Conservation (phyloP, 92 coral and sea anemone species). For the Epizoanthus scotinus region DNA sequence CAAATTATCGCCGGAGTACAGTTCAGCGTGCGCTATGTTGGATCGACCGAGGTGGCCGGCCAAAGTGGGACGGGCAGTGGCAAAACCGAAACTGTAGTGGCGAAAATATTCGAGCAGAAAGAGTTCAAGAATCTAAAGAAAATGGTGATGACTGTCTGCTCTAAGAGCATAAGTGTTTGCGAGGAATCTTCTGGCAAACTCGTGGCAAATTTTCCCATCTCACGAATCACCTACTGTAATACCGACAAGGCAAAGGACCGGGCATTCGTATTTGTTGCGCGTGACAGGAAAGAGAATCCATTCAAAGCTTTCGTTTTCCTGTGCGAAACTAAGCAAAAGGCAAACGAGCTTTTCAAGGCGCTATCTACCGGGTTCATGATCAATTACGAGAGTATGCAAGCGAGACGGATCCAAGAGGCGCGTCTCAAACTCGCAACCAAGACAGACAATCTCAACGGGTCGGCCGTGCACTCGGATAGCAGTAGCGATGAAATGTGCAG, state of each 20-base stretch:
- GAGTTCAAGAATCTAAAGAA: conserved; percentile 65
- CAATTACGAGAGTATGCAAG: conserved; percentile 82
- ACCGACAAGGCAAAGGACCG: conserved; percentile 66
- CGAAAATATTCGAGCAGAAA: conserved; percentile 69
- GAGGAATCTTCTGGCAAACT: conserved; percentile 65
- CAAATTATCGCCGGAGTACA: conserved; percentile 80
- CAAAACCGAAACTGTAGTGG: conserved; percentile 83
- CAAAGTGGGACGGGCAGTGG: conserved; percentile 86
- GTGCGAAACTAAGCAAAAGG: conserved; percentile 83
- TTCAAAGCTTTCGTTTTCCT: conserved; percentile 89
- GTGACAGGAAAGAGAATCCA: conserved; percentile 62
- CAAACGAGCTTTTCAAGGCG: conserved; percentile 82
- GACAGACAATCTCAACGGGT: neutral
- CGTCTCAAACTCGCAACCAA: conserved; percentile 29
- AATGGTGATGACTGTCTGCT: conserved; percentile 72
- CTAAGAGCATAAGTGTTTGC: conserved; percentile 73
- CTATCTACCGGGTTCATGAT: conserved; percentile 80
- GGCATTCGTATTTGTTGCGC: conserved; percentile 94
- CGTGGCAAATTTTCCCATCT: conserved; percentile 78
- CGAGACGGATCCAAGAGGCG: conserved; percentile 70
- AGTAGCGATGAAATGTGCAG: conserved; percentile 11
- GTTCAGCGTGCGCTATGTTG: conserved; percentile 75
- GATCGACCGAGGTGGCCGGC: conserved; percentile 77
- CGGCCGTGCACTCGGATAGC: neutral
- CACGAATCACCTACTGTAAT: conserved; percentile 87